Evolutionary conservation across 1,140 invertebrate species (phyloP).

Genomic region (Leptinotarsa texana): DNA sequence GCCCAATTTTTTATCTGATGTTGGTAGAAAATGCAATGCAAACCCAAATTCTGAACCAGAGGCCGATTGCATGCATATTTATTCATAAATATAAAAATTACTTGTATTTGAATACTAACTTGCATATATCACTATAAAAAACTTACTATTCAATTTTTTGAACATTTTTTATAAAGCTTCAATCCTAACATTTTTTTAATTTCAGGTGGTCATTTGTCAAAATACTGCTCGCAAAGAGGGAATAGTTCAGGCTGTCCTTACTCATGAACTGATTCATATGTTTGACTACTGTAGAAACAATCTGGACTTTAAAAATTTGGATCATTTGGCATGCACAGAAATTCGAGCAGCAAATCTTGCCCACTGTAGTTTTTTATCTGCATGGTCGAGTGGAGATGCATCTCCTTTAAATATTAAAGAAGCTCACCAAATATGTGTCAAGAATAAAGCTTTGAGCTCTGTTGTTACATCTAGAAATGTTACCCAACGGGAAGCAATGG

Average conservation of each 20-base stretch:
- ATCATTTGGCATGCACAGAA: slow-evolving; percentile 95
- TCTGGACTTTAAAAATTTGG: slow-evolving; percentile 85
- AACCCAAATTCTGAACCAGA: no score
- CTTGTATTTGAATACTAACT: no score
- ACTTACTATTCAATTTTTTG: no score
- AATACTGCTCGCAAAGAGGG: slow-evolving; percentile 72
- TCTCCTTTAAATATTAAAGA: slow-evolving; percentile 74
- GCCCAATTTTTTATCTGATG: no score
- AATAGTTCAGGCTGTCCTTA: slow-evolving; percentile 76
- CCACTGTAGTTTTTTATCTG: slow-evolving; percentile 86
- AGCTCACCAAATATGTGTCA: slow-evolving; percentile 85
- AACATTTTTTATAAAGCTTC: not conserved
- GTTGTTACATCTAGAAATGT: slow-evolving; percentile 81
- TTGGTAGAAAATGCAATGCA: no score
- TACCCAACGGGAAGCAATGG: slow-evolving; percentile 69
- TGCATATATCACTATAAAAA: no score
- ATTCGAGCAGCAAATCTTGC: slow-evolving; percentile 88
- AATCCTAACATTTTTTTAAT: slow-evolving; percentile 18
- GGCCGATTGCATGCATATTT: no score
- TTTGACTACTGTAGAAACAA: slow-evolving; percentile 92
- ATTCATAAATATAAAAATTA: no score
- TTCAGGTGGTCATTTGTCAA: slow-evolving; percentile 81
- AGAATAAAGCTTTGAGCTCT: slow-evolving; percentile 81
- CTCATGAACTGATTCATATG: slow-evolving; percentile 96
- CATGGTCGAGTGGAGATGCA: slow-evolving; percentile 76